phyloP scores from a whole-genome alignment of 2,113 vertebrate species.

The Synchiropus splendidus region DNA sequence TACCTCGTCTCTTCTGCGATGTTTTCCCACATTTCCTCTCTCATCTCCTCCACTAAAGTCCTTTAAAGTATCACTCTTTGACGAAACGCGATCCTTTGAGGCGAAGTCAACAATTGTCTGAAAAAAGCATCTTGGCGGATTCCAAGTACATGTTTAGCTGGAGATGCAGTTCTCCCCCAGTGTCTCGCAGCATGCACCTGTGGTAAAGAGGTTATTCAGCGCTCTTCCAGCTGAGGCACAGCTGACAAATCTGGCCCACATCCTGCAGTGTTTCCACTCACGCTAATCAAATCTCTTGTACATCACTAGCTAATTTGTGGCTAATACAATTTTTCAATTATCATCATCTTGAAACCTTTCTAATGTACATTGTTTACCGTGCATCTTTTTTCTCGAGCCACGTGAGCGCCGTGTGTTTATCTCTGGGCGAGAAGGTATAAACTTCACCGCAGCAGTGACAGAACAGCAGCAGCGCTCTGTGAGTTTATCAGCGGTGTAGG shows the following conservation, averaged over 20 bases:
- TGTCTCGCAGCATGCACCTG: slow-evolving; percentile 58
- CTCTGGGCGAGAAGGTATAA: slow-evolving; percentile 33
- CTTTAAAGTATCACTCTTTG: background rate
- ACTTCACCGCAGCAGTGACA: slow-evolving; percentile 30
- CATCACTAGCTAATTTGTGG: slow-evolving; percentile 54
- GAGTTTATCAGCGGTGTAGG: slow-evolving; percentile 58
- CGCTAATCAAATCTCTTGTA: slow-evolving; percentile 56
- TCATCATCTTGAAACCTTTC: slow-evolving; percentile 44
- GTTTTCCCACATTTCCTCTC: slow-evolving; percentile 52
- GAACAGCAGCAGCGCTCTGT: slow-evolving; percentile 44
- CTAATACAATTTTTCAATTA: slow-evolving; percentile 54
- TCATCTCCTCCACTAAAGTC: slow-evolving; percentile 30
- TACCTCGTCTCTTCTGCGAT: slow-evolving; percentile 39
- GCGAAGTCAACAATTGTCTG: slow-evolving; percentile 2
- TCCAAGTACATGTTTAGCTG: slow-evolving; percentile 29
- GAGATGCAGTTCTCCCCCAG: slow-evolving; percentile 16
- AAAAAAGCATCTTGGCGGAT: slow-evolving; percentile 17
- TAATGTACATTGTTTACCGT: slow-evolving; percentile 22
- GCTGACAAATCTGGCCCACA: slow-evolving; percentile 57
- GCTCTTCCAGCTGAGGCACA: slow-evolving; percentile 60
- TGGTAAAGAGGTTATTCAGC: slow-evolving; percentile 46
- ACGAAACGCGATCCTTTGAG: background rate
- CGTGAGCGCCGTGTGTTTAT: slow-evolving; percentile 3
- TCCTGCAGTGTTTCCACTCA: slow-evolving; percentile 39
- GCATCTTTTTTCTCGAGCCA: slow-evolving; percentile 1